Conservation (phyloP, 2,888 invertebrate species). For the Thysanoteuthis rhombus region DNA sequence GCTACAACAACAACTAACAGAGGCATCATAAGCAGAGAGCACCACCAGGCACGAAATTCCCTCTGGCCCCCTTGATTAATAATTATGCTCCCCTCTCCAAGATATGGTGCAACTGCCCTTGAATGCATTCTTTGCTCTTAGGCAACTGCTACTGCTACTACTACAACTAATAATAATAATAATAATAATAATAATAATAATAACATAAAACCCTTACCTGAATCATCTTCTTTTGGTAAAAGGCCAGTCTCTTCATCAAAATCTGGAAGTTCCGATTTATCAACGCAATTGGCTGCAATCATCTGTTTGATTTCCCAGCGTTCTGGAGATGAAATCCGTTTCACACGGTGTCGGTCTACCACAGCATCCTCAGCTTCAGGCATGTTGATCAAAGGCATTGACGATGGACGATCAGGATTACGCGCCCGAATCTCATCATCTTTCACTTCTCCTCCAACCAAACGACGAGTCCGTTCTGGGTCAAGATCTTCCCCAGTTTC, state of each 20-base stretch:
- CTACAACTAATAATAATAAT: too few relatives aligned
- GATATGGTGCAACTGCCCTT: too few relatives aligned
- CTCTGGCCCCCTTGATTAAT: too few relatives aligned
- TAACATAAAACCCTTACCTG: conserved; percentile 43
- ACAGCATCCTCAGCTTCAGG: conserved; percentile 69
- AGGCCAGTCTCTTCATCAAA: conserved; percentile 96
- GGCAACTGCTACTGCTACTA: too few relatives aligned
- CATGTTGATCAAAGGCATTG: conserved; percentile 71
- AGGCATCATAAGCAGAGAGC: too few relatives aligned
- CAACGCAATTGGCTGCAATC: conserved; percentile 90
- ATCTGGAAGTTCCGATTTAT: conserved; percentile 93
- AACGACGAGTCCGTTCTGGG: conserved; percentile 71
- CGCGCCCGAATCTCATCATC: conserved; percentile 72
- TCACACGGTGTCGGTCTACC: conserved; percentile 51
- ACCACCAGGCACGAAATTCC: too few relatives aligned
- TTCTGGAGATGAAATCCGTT: conserved; percentile 91
- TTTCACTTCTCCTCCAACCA: conserved; percentile 60
- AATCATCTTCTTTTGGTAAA: conserved; percentile 77
- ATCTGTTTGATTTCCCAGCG: conserved; percentile 97
- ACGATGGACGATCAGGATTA: conserved; percentile 90
- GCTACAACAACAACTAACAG: too few relatives aligned
- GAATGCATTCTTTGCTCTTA: too few relatives aligned
- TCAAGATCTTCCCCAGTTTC: conserved; percentile 92
- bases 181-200: too few relatives aligned
- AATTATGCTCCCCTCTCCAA: too few relatives aligned